phyloP scores from a whole-genome alignment of 2,113 vertebrate species.

The Scartelaos histophorus region DNA sequence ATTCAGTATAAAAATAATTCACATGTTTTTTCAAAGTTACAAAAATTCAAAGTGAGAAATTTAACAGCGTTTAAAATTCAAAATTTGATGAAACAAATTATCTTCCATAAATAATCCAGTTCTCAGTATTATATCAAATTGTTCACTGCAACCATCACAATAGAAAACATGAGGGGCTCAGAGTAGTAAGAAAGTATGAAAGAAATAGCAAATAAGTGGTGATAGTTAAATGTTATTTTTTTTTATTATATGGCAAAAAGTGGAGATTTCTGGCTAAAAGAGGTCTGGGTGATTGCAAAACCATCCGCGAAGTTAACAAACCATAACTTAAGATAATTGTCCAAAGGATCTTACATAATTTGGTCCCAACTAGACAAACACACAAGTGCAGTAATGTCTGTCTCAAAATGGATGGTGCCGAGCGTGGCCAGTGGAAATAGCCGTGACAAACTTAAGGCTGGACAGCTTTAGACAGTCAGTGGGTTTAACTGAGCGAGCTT shows the following conservation, averaged over 20 bases:
- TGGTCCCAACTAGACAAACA: conserved; percentile 34
- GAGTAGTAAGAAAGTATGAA: too few species aligned
- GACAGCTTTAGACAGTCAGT: neutral
- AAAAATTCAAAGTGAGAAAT: too few species aligned
- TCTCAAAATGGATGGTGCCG: conserved; percentile 48
- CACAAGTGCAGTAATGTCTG: conserved; percentile 51
- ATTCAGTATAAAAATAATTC: too few species aligned
- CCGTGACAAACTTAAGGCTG: conserved; percentile 25
- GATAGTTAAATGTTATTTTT: too few species aligned
- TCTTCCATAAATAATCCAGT: too few species aligned
- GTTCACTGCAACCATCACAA: too few species aligned
- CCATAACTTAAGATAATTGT: neutral
- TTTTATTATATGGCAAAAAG: neutral
- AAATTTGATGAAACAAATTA: too few species aligned
- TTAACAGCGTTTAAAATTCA: too few species aligned
- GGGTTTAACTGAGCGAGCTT: neutral
- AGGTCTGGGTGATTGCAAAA: neutral
- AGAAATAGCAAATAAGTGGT: too few species aligned
- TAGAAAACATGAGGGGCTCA: too few species aligned
- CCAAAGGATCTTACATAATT: conserved; percentile 41
- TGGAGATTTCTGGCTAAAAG: neutral
- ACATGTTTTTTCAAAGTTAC: too few species aligned
- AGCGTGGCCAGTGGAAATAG: conserved; percentile 61
- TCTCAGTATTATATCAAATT: too few species aligned
- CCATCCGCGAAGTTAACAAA: neutral